Evolutionary conservation across 1,140 invertebrate genomes (phyloP).

Genomic region (Nylanderia fulva): DNA sequence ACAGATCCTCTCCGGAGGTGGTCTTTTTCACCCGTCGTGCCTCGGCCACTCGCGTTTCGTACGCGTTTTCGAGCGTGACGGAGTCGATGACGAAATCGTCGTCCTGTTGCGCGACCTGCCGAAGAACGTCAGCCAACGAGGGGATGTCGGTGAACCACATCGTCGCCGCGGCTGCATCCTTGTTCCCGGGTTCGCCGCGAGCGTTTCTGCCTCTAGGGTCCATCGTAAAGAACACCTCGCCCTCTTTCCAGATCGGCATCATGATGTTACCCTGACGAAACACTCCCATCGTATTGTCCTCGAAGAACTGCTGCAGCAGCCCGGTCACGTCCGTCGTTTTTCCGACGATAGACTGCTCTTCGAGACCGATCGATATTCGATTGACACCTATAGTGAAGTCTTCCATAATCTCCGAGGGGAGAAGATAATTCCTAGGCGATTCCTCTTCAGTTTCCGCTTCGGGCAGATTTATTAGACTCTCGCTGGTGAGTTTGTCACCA

Average conservation of each 20-base stretch:
- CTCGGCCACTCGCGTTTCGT: slow-evolving; percentile 69
- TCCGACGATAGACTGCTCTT: slow-evolving; percentile 73
- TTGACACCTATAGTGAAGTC: slow-evolving; percentile 81
- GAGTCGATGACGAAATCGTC: slow-evolving; percentile 76
- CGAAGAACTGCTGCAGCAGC: slow-evolving; percentile 76
- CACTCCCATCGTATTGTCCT: slow-evolving; percentile 75
- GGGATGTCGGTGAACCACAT: slow-evolving; percentile 77
- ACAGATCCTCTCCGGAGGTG: slow-evolving; percentile 71
- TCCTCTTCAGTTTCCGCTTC: slow-evolving; percentile 72
- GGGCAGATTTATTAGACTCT: slow-evolving; percentile 82
- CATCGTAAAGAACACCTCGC: slow-evolving; percentile 77
- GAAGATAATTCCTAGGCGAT: slow-evolving; percentile 80
- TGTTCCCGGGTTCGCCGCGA: slow-evolving; percentile 65
- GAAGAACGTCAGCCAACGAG: slow-evolving; percentile 63
- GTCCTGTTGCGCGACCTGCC: not conserved
- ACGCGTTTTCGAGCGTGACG: slow-evolving; percentile 73
- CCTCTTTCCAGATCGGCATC: slow-evolving; percentile 81
- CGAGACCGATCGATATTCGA: slow-evolving; percentile 68
- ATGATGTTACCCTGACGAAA: slow-evolving; percentile 75
- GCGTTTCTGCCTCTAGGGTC: slow-evolving; percentile 78
- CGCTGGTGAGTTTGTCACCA: slow-evolving; percentile 76
- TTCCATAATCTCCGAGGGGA: slow-evolving; percentile 82
- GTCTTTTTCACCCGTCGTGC: slow-evolving; percentile 59
- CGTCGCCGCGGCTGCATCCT: slow-evolving; percentile 73
- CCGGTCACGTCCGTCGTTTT: slow-evolving; percentile 64